Base-by-base conservation (phyloP, 1,140 invertebrate species). In the Brachystomella parvula region DNA sequence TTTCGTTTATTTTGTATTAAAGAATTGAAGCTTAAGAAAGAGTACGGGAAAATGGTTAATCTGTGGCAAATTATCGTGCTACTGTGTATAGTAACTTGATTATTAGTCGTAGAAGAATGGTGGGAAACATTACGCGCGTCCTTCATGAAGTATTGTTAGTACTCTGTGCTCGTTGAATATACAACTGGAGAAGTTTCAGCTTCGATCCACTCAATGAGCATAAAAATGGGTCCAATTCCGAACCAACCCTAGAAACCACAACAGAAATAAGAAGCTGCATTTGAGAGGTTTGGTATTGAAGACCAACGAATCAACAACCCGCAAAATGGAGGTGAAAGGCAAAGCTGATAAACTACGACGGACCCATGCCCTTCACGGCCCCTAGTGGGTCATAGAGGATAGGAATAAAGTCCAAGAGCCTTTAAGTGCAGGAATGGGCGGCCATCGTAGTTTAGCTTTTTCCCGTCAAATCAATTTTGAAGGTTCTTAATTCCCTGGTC, bases 111-210 rank as follows among this genome's bases (percentile, higher is more conserved):
- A n/a, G n/a, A n/a, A n/a, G n/a, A n/a, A n/a, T n/a, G n/a, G n/a
- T n/a, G n/a, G n/a, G n/a, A n/a, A n/a, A n/a, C n/a, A n/a, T n/a
- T n/a, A n/a, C n/a, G n/a, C n/a, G n/a, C n/a, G n/a, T n/a, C n/a
- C n/a, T n/a, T n/a, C n/a, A n/a, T n/a, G n/a, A n/a, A n/a, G n/a
- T 44, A 59, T 31, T 59, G 24, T 59, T 28, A 53, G 9, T 53
- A 26, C 24, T 53, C 31, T 71, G 69, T 19, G 69, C 69, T 61
- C 72, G 21, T 61, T 73, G 72, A 56, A 73, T 73, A 47, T 73
- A 73, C 30, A 73, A 47, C 39, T 73, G 72, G 39, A 73, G 67
- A 19, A 73, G 63, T 62, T 73, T 73, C 47, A 73, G 35, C 49
- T 73, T 73, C 12, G 72, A 73, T 47, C 72, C 72, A 60, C 72